phyloP scores from a whole-genome alignment of 2,113 vertebrate genomes.

The Mustelus asterias region DNA sequence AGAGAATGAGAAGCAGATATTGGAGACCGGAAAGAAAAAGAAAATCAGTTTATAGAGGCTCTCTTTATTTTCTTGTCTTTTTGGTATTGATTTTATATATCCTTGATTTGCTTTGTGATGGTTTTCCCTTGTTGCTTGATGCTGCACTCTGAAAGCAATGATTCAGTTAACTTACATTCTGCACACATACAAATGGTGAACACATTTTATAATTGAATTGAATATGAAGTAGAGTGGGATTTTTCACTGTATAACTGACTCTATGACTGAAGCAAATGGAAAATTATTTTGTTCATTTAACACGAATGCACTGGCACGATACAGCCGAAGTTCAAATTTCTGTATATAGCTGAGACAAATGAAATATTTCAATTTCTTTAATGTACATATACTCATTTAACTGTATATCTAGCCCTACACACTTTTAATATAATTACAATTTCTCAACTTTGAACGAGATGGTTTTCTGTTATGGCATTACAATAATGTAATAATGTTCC shows the following conservation, averaged over 20 bases:
- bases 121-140: neutral
- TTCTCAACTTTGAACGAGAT: neutral
- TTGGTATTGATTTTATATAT: neutral
- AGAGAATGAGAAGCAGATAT: neutral
- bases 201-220: neutral
- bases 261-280: neutral
- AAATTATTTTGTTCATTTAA: neutral
- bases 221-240: neutral
- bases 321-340: neutral
- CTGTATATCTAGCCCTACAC: neutral
- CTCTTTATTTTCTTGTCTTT: neutral
- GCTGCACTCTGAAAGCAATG: neutral
- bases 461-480: neutral
- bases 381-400: neutral
- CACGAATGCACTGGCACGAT: neutral
- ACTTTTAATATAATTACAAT: neutral
- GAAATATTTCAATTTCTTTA: neutral
- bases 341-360: neutral
- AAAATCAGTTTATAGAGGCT: neutral
- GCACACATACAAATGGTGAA: neutral
- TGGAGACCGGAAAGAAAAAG: neutral
- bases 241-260: neutral
- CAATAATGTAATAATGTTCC: neutral
- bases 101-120: neutral
- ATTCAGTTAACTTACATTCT: neutral